Conservation (phyloP, 2,888 invertebrate species). For the Exephanes ischioxanthus region DNA sequence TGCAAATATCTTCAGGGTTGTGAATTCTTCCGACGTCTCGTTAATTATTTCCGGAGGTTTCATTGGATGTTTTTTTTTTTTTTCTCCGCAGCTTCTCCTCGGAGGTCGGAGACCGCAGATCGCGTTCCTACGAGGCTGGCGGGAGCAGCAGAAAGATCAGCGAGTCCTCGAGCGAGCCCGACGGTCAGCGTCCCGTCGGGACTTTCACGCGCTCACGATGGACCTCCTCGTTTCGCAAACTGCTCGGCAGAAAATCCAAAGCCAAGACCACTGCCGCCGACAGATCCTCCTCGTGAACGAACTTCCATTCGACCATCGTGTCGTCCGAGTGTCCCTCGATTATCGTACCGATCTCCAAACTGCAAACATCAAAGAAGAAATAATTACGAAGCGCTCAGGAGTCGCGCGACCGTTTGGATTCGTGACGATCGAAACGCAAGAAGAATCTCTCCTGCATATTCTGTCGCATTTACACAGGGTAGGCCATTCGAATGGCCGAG, state of each 20-base stretch:
- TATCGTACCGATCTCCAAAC: neutral
- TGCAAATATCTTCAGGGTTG: no score
- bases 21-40: neutral
- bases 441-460: neutral
- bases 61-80: neutral
- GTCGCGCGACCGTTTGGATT: slow-evolving; percentile 6
- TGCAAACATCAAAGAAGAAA: neutral
- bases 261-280: slow-evolving; percentile 74
- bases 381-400: slow-evolving; percentile 17
- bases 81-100: slow-evolving; percentile 80
- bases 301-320: slow-evolving; percentile 1
- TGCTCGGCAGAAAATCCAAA: slow-evolving; percentile 82
- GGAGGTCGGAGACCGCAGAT: slow-evolving; percentile 83
- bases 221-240: slow-evolving; percentile 88
- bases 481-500: slow-evolving; percentile 26
- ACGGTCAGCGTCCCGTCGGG: slow-evolving; percentile 74
- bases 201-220: slow-evolving; percentile 87
- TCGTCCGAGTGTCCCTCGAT: neutral
- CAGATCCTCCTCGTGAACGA: slow-evolving; percentile 62
- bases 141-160: slow-evolving; percentile 79
- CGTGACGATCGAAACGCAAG: neutral
- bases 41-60: neutral
- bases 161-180: slow-evolving; percentile 77
- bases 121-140: slow-evolving; percentile 81
- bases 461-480: slow-evolving; percentile 48